Percentiles rank a stretch among this genome's conserved stretches.
These are phyloP conservation scores for Oscheius sp. DNA, from an alignment of 1,140 invertebrate genomes.

Conservation along the genomic window DNA sequence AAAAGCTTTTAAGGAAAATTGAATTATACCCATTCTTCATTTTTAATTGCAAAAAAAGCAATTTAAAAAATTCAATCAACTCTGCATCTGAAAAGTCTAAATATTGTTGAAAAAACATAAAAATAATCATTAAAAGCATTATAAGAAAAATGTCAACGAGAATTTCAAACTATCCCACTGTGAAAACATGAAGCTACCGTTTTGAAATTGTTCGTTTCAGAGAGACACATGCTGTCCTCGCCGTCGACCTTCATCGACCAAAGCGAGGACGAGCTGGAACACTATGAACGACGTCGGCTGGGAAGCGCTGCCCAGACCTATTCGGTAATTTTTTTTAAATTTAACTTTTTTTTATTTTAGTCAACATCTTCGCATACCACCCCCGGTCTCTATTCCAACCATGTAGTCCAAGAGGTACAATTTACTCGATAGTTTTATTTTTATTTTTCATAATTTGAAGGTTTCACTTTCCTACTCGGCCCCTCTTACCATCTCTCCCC, in stretches of 20 bases:
- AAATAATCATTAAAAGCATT: too few relatives aligned
- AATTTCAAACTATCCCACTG: too few relatives aligned
- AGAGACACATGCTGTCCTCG: background rate
- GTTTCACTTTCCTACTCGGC: background rate
- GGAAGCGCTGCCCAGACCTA: background rate
- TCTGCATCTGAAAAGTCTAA: too few relatives aligned
- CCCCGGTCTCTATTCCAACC: conserved; percentile 4
- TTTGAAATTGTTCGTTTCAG: background rate
- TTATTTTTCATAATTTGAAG: too few relatives aligned
- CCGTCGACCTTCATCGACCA: background rate
- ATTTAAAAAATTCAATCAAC: too few relatives aligned
- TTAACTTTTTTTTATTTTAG: background rate
- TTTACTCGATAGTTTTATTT: too few relatives aligned
- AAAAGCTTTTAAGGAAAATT: too few relatives aligned
- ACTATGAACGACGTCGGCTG: background rate
- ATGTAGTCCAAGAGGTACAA: background rate
- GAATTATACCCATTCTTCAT: too few relatives aligned
- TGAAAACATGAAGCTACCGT: background rate
- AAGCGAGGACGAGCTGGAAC: conserved; percentile 2
- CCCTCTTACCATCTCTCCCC: background rate
- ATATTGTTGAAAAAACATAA: too few relatives aligned
- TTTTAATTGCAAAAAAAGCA: too few relatives aligned
- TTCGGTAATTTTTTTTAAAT: background rate
- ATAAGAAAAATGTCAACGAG: too few relatives aligned
- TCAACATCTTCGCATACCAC: background rate